Evolutionary conservation across 2,113 vertebrate species (phyloP).

Genomic region (Protobothrops mucrosquamatus): DNA sequence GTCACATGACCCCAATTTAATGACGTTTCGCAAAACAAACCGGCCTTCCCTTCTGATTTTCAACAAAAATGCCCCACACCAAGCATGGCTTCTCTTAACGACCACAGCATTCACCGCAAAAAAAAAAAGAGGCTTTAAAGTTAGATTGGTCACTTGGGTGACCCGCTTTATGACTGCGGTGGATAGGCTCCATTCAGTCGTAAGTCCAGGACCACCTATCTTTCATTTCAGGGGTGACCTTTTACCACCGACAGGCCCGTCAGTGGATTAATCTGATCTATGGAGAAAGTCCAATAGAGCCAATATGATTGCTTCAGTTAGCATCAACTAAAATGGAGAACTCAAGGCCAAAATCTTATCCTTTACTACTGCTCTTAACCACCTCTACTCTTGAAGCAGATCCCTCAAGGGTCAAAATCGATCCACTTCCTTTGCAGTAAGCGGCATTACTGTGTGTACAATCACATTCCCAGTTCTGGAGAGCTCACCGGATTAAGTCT

Average conservation of each 20-base stretch:
- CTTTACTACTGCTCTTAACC: no score
- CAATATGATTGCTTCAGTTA: neutral
- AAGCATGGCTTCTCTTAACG: neutral
- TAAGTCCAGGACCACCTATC: neutral
- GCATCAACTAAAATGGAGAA: neutral
- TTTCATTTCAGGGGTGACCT: neutral
- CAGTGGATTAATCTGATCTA: neutral
- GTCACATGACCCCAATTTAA: neutral
- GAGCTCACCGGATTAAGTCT: neutral
- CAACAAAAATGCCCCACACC: neutral
- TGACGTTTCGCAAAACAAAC: neutral
- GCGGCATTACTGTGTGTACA: neutral
- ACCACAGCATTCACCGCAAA: neutral
- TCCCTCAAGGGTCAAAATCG: neutral
- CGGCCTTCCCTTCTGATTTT: neutral
- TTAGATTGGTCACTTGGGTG: neutral
- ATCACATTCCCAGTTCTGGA: neutral
- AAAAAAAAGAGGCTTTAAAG: neutral
- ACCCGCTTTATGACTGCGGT: neutral
- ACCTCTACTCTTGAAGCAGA: neutral
- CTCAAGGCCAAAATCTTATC: no score
- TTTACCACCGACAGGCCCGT: neutral
- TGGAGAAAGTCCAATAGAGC: neutral
- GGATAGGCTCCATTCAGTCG: neutral
- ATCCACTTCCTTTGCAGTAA: neutral